These are phyloP conservation scores for Macroteleia sp. DNA, from an alignment of 2,888 invertebrate species.

Conservation along the genomic window DNA sequence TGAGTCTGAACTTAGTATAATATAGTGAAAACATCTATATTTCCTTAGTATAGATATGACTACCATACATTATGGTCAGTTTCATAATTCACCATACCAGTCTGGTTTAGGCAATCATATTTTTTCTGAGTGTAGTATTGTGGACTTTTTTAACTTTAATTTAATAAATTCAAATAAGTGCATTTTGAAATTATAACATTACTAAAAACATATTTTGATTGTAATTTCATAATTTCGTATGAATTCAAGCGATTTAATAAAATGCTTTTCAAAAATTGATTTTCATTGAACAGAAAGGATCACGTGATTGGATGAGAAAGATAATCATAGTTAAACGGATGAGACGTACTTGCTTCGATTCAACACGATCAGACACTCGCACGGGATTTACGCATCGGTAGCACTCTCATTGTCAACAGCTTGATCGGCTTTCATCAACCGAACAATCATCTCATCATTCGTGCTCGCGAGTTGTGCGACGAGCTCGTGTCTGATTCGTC, in stretches of 20 bases:
- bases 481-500: conserved; percentile 62
- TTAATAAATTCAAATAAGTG: too few relatives aligned
- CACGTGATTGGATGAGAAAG: conserved; percentile 32
- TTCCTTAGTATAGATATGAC: too few relatives aligned
- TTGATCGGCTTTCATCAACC: conserved; percentile 81
- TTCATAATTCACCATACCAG: too few relatives aligned
- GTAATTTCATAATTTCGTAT: not conserved
- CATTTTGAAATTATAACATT: too few relatives aligned
- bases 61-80: too few relatives aligned
- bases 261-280: conserved; percentile 30
- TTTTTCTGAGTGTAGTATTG: too few relatives aligned
- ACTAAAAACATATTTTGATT: too few relatives aligned
- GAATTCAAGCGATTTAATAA: conserved; percentile 14
- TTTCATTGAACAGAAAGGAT: conserved; percentile 18
- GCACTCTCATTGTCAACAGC: conserved; percentile 71
- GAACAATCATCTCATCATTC: conserved; percentile 82
- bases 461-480: conserved; percentile 65
- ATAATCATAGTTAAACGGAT: conserved; percentile 68
- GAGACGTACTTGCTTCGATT: conserved; percentile 69
- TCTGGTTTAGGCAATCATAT: too few relatives aligned
- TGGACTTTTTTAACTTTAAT: too few relatives aligned
- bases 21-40: too few relatives aligned
- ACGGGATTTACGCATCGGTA: conserved; percentile 55
- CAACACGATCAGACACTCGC: conserved; percentile 55
- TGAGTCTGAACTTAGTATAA: too few relatives aligned